A percentile compares a stretch with the other conserved stretches of the same genome.
phyloP scores from a whole-genome alignment of 2,888 invertebrate species.

The Amiota minor region DNA sequence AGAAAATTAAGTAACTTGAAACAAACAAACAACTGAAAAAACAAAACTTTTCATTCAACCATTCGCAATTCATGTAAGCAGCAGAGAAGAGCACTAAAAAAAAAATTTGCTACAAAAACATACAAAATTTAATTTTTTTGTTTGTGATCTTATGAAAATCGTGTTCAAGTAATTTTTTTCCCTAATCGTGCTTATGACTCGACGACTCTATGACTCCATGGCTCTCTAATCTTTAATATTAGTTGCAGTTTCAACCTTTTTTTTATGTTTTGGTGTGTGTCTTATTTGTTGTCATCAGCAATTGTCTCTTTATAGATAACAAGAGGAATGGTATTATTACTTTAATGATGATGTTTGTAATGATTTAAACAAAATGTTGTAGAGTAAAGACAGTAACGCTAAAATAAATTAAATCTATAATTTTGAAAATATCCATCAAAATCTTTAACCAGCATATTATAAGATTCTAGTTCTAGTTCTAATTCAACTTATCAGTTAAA shows the following conservation, averaged over 20 bases:
- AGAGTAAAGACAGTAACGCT: no score
- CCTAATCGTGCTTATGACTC: constrained; percentile 24
- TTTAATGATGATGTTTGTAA: no score
- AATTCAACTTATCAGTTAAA: no score
- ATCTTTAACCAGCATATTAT: no score
- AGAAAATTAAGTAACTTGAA: neutral
- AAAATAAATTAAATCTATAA: no score
- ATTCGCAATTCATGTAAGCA: neutral
- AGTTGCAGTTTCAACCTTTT: constrained; percentile 16
- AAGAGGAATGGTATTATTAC: no score
- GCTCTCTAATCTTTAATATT: neutral
- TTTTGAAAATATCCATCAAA: no score
- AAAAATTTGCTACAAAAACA: no score
- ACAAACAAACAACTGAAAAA: constrained; percentile 22
- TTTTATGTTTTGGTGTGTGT: constrained; percentile 29
- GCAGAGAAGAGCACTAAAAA: constrained; percentile 32
- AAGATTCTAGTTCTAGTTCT: no score
- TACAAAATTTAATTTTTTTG: no score
- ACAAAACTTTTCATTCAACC: neutral
- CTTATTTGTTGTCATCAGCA: constrained; percentile 31
- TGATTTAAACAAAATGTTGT: no score
- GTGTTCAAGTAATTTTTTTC: constrained; percentile 45
- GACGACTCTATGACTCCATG: no score
- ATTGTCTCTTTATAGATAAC: constrained; percentile 27
- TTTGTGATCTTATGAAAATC: constrained; percentile 38